Evolutionary conservation across 2,888 invertebrate species (phyloP).

Genomic region (Timandra comae): DNA sequence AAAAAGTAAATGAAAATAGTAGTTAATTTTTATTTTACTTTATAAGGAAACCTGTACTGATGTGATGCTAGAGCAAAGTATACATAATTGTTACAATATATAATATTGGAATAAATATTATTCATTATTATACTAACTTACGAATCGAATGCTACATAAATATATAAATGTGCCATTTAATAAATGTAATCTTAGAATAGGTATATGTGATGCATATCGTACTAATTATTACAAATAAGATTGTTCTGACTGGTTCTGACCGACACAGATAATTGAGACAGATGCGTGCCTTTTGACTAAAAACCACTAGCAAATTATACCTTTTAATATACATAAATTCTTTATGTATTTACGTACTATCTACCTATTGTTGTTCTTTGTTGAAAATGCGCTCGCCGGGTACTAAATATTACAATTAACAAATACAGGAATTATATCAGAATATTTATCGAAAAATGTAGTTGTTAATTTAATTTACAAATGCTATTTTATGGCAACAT

Average conservation of each 20-base stretch:
- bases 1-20: conserved; percentile 21
- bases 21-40: conserved; percentile 32
- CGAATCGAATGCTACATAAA: conserved; percentile 59
- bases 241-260: conserved; percentile 32
- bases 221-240: conserved; percentile 24
- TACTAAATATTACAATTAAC: too few species aligned
- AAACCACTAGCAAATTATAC: conserved; percentile 1
- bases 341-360: conserved; percentile 4
- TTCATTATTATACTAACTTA: too few species aligned
- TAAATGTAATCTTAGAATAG: conserved; percentile 46
- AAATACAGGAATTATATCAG: too few species aligned
- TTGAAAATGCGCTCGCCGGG: too few species aligned
- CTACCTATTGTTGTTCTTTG: conserved; percentile 19
- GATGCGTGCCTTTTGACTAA: conserved; percentile 31
- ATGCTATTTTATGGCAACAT: too few species aligned
- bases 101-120: conserved; percentile 27
- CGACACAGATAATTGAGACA: conserved; percentile 22
- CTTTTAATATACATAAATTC: neutral
- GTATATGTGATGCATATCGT: conserved; percentile 38
- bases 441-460: too few species aligned
- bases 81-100: conserved; percentile 45
- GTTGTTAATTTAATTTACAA: too few species aligned
- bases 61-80: conserved; percentile 65
- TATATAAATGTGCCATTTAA: conserved; percentile 65
- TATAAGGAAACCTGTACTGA: conserved; percentile 65